Conservation (phyloP, 2,113 vertebrate species). For the Grallaria varia region DNA sequence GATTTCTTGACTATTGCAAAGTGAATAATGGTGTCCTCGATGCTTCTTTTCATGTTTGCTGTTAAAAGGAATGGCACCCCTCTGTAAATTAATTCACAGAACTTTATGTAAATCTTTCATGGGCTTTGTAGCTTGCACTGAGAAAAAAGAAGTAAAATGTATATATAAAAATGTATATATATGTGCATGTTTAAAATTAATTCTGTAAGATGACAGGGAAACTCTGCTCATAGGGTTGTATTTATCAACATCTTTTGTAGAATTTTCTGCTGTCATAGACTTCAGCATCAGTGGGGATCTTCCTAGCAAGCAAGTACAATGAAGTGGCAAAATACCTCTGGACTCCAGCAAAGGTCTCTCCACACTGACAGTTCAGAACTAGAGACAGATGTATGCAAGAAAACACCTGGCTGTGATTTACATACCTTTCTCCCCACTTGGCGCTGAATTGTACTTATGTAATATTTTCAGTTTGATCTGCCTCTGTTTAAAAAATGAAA, state of each 20-base stretch:
- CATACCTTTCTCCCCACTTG: neutral
- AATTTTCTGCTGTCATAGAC: slow-evolving; percentile 7
- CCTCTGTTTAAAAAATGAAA: neutral
- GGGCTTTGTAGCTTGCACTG: slow-evolving; percentile 22
- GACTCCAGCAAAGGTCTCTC: neutral
- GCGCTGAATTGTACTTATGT: neutral
- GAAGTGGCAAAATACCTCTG: neutral
- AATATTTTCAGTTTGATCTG: neutral
- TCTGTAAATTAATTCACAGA: slow-evolving; percentile 58
- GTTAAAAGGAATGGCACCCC: slow-evolving; percentile 25
- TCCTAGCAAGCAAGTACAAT: neutral
- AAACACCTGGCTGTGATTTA: neutral
- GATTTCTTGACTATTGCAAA: neutral
- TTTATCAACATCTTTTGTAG: neutral
- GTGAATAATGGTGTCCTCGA: slow-evolving; percentile 42
- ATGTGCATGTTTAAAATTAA: slow-evolving; percentile 44
- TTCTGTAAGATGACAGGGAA: slow-evolving; percentile 18
- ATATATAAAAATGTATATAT: neutral
- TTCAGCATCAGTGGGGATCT: neutral
- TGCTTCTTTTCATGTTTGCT: slow-evolving; percentile 58
- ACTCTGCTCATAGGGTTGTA: neutral
- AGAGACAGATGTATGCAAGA: neutral
- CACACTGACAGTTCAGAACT: neutral
- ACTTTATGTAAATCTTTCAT: neutral
- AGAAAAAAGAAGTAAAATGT: neutral